Conservation (phyloP, 2,113 vertebrate genomes). For the Tachysurus vachellii region DNA sequence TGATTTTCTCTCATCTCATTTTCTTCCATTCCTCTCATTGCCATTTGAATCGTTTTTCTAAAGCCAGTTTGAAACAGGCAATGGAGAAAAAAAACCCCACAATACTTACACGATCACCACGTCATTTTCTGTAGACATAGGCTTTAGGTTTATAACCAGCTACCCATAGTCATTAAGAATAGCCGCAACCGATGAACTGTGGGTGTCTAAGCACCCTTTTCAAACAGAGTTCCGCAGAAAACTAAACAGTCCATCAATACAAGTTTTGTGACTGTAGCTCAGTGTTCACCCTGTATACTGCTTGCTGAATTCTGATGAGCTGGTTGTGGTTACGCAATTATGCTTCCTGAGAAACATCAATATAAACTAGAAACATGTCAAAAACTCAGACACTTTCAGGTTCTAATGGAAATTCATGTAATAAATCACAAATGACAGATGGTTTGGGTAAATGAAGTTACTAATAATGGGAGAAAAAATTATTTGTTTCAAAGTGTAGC, state of each 20-base stretch:
- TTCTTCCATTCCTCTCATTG: too few relatives aligned
- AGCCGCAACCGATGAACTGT: not conserved
- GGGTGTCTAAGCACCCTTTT: not conserved
- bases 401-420: not conserved
- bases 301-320: not conserved
- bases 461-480: not conserved
- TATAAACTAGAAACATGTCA: not conserved
- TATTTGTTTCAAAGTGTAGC: not conserved
- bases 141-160: not conserved
- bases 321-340: not conserved
- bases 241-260: not conserved
- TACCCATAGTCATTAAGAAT: not conserved
- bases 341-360: not conserved
- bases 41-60: too few relatives aligned
- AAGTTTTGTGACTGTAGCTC: not conserved
- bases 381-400: not conserved
- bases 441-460: not conserved
- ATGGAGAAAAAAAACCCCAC: too few relatives aligned
- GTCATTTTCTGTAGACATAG: not conserved
- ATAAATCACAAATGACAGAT: not conserved
- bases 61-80: too few relatives aligned
- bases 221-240: not conserved
- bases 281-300: not conserved
- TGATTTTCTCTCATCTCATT: too few relatives aligned
- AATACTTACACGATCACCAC: not conserved